These are phyloP conservation scores for Macquaria australasica DNA, from an alignment of 2,113 vertebrate genomes.

Conservation along the genomic window DNA sequence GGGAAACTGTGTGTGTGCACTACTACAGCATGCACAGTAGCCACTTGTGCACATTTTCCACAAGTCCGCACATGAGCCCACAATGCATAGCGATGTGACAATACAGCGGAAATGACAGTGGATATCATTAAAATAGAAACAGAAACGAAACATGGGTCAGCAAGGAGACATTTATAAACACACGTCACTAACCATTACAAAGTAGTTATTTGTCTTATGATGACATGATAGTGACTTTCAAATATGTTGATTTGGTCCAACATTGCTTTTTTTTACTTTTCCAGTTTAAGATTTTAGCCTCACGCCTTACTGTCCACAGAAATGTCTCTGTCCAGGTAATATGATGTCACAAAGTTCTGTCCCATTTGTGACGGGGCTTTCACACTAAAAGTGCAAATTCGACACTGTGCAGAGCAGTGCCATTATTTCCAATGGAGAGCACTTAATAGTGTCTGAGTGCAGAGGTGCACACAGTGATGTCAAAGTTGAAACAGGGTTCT, in stretches of 20 bases:
- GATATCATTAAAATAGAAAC: too few species aligned
- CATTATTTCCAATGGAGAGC: slow-evolving; percentile 5
- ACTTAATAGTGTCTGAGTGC: not conserved
- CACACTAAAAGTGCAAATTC: not conserved
- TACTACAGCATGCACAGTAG: not conserved
- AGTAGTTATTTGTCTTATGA: not conserved
- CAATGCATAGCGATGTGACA: too few species aligned
- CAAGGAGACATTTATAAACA: too few species aligned
- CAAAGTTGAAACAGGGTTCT: too few species aligned
- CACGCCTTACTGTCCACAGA: not conserved
- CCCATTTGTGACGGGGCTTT: not conserved
- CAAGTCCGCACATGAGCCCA: too few species aligned
- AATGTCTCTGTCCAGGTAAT: not conserved
- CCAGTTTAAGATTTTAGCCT: not conserved
- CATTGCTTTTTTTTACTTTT: not conserved
- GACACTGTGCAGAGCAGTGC: not conserved
- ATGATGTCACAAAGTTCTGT: not conserved
- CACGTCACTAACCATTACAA: too few species aligned
- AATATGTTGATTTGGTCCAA: not conserved
- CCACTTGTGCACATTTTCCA: too few species aligned
- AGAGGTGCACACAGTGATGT: not conserved
- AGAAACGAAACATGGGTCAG: too few species aligned
- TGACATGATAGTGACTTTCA: not conserved
- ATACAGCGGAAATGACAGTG: too few species aligned
- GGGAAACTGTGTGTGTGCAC: too few species aligned